phyloP scores from a whole-genome alignment of 35 echinoderm and acorn worm species.

The Lytechinus pictus region DNA sequence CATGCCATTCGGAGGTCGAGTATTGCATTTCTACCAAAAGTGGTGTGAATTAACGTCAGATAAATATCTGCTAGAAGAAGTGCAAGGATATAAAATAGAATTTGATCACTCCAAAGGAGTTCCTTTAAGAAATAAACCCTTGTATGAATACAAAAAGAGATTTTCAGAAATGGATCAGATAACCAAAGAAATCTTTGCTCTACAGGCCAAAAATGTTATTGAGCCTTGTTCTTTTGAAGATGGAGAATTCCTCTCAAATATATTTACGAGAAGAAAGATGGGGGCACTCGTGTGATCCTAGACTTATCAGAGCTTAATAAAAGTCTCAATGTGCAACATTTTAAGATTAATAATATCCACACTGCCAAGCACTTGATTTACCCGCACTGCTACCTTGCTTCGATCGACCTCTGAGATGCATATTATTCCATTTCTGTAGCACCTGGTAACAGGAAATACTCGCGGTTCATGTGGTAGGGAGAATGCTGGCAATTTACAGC shows the following conservation, averaged over 20 bases:
- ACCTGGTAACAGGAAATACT: constrained; percentile 43
- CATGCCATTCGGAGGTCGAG: neutral
- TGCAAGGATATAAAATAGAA: constrained; percentile 7
- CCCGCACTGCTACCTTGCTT: constrained; percentile 35
- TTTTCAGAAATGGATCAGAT: neutral
- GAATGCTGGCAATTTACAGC: constrained; percentile 51
- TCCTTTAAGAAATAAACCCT: neutral
- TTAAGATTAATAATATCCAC: constrained; percentile 11
- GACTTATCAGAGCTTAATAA: neutral
- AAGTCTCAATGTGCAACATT: neutral
- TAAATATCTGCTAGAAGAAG: neutral
- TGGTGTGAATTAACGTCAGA: neutral
- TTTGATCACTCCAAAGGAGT: neutral
- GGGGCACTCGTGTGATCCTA: neutral
- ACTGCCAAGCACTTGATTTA: neutral
- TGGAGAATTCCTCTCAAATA: neutral
- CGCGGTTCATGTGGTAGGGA: constrained; percentile 64
- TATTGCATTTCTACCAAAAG: neutral
- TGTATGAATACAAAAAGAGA: neutral
- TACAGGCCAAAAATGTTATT: neutral
- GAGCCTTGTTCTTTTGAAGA: neutral
- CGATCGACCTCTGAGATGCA: constrained; percentile 60
- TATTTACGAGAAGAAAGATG: neutral
- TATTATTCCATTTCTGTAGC: constrained; percentile 51
- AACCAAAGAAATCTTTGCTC: neutral